Conservation (phyloP, 2,888 invertebrate genomes). For the Spodoptera exigua region DNA sequence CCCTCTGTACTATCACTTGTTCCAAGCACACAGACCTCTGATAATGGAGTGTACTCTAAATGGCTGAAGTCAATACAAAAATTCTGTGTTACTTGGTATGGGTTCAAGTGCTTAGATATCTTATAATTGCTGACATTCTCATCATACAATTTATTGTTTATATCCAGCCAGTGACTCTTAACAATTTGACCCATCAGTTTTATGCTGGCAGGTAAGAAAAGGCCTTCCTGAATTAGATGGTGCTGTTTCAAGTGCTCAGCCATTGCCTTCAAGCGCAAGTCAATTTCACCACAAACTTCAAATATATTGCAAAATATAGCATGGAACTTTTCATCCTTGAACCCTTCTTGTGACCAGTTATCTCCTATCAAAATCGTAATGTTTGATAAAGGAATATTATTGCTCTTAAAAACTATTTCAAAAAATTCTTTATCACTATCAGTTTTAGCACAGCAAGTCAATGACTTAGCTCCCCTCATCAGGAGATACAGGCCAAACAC, state of each 20-base stretch:
- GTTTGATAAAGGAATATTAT: slow-evolving; percentile 76
- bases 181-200: slow-evolving; percentile 89
- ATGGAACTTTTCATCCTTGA: slow-evolving; percentile 81
- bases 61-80: slow-evolving; percentile 83
- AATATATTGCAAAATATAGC: slow-evolving; percentile 88
- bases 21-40: slow-evolving; percentile 72
- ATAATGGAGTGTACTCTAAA: slow-evolving; percentile 78
- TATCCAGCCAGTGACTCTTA: slow-evolving; percentile 89
- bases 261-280: slow-evolving; percentile 71
- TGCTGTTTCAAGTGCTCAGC: slow-evolving; percentile 68
- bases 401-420: slow-evolving; percentile 76
- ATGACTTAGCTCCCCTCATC: slow-evolving; percentile 80
- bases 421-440: slow-evolving; percentile 80
- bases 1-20: slow-evolving; percentile 55
- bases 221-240: slow-evolving; percentile 80
- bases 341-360: slow-evolving; percentile 67
- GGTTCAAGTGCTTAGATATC: slow-evolving; percentile 89
- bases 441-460: slow-evolving; percentile 82
- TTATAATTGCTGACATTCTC: slow-evolving; percentile 87
- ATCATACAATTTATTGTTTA: slow-evolving; percentile 89
- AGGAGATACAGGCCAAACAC: slow-evolving; percentile 90
- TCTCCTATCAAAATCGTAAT: slow-evolving; percentile 77
- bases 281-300: slow-evolving; percentile 89
- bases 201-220: slow-evolving; percentile 87
- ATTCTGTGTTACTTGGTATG: slow-evolving; percentile 90